Evolutionary conservation across 1,140 invertebrate species (phyloP), one percentile per base, ranked within the genome.

Genomic region (Dinoponera quadriceps): DNA sequence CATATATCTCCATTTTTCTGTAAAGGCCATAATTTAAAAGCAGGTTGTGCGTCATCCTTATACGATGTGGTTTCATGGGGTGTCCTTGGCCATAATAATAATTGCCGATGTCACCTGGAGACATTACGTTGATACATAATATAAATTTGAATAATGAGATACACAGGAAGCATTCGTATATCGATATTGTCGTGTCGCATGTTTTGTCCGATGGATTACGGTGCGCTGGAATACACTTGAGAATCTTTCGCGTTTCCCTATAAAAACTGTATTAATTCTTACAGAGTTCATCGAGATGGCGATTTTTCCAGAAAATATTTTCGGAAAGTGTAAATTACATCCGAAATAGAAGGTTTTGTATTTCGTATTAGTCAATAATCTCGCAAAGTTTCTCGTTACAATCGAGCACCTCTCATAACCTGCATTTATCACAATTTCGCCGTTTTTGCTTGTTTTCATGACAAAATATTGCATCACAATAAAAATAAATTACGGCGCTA

Each of bases 41-140:
- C 77, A 99, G 96, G 96, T 99, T 99, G 94, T 99, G 99, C 2
- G 99, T 99, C 99, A 99, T 99, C 91, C 99, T 97, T 96, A 99
- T 99, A 85, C 99, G 96, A 94, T 99, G 99, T 9, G 99, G 99
- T 94, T 99, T 99, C 99, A 99, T 99, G 9, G 99, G 99, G 96
- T 99, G 99, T n/a, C 99, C 99, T 94, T 99, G 99, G 1, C 99
- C 99, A 97, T 99, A 99, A 93, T 99, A 99, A 94, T 99, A 99
- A 94, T 99, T 99, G 44, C 99, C 99, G 93, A 99, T 99, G 94
- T 99, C 99, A 95, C 98, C 98, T 99, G 88, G 60, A 77, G 0
- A 55, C 14, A 63, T 74, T 74, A 14, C 16, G 72, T 3, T 25
- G 38, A 22, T 66, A 44, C 2, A 54, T 3, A 20, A 44, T 1